Percentiles rank a stretch among this genome's conserved stretches.
Evolutionary conservation across 2,113 vertebrate species (phyloP).

Genomic region (human (Homo sapiens)): GRCh38 chr16:29172001-29172500

Average conservation of each 20-base stretch:
- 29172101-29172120: neutral
- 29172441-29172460: no score
- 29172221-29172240: neutral
- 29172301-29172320: neutral
- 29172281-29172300: no score
- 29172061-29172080: no score
- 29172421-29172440: neutral
- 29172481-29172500: neutral
- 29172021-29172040: neutral
- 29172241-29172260: fast-evolving
- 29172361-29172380: neutral
- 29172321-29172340: no score
- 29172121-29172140: neutral
- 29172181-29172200: neutral
- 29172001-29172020: neutral
- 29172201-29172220: neutral
- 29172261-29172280: no score
- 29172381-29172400: neutral
- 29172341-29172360: no score
- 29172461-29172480: neutral
- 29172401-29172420: neutral
- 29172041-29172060: no score
- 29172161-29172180: neutral
- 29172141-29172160: neutral
- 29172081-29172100: neutral